A percentile compares a stretch with the other conserved stretches of the same genome.
These are phyloP conservation scores for Mormoops blainvillei DNA, from an alignment of 2,113 vertebrate genomes.

Conservation along the genomic window DNA sequence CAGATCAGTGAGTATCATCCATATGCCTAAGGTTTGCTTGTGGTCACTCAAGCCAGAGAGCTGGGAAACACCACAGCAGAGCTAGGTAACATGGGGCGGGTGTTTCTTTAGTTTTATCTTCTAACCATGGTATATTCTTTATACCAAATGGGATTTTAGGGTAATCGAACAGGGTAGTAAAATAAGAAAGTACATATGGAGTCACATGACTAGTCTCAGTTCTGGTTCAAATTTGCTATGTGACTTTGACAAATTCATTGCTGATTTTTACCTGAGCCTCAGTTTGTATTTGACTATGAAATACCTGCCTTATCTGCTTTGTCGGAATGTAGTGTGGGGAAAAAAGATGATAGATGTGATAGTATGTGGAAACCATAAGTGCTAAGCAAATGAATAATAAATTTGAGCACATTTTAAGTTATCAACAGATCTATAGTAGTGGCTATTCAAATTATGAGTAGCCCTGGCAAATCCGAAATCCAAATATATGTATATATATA, in stretches of 20 bases:
- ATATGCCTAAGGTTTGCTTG: slow-evolving; percentile 80
- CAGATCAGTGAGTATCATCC: slow-evolving; percentile 84
- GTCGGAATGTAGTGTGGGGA: background rate
- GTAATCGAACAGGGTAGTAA: background rate
- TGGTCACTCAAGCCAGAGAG: background rate
- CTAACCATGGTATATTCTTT: background rate
- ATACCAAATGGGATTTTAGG: background rate
- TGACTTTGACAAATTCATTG: slow-evolving; percentile 16
- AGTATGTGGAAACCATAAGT: background rate
- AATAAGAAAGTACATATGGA: background rate
- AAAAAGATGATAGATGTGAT: background rate
- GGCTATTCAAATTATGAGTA: background rate
- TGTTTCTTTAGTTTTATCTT: slow-evolving; percentile 9
- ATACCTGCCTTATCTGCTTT: background rate
- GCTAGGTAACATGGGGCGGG: background rate
- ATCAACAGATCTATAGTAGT: background rate
- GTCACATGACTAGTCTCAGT: background rate
- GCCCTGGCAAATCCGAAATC: background rate
- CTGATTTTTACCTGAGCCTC: background rate
- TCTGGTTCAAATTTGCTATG: background rate
- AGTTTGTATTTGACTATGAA: background rate
- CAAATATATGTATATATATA: background rate
- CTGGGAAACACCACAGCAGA: background rate
- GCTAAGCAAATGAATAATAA: background rate
- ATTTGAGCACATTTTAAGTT: slow-evolving; percentile 12